phyloP scores from a whole-genome alignment of 1,140 invertebrate species.

The Pseudomyrmex sp. region DNA sequence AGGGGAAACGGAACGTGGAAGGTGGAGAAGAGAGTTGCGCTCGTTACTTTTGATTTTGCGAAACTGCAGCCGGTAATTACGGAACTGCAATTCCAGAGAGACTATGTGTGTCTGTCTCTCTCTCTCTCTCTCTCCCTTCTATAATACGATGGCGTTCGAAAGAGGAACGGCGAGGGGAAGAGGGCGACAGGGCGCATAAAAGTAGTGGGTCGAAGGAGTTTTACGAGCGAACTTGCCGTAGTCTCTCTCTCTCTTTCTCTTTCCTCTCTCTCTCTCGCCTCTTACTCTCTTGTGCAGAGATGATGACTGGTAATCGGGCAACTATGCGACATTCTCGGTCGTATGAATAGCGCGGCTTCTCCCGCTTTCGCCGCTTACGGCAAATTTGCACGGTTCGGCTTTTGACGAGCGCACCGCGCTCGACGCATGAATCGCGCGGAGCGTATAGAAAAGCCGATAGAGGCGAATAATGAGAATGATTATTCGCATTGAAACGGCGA shows the following conservation, averaged over 20 bases:
- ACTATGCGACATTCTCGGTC: conserved; percentile 51
- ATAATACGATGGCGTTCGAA: conserved; percentile 33
- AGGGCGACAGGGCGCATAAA: conserved; percentile 26
- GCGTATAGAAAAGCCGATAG: not conserved
- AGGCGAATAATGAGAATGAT: conserved; percentile 30
- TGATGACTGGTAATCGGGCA: conserved; percentile 53
- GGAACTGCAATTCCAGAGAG: conserved; percentile 41
- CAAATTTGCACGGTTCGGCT: conserved; percentile 29
- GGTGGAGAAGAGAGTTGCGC: not conserved
- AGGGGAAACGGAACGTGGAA: too few species aligned
- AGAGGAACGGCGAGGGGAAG: not conserved
- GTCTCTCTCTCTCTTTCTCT: not conserved
- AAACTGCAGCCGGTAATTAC: conserved; percentile 58
- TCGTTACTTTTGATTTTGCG: conserved; percentile 60
- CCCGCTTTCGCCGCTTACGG: conserved; percentile 38
- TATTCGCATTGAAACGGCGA: conserved; percentile 11
- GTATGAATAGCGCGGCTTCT: conserved; percentile 44
- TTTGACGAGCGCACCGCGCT: conserved; percentile 11
- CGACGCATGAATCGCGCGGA: not conserved
- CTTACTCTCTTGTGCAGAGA: conserved; percentile 10
- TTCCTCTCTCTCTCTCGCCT: not conserved
- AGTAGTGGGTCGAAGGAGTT: conserved; percentile 59
- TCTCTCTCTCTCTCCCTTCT: not conserved
- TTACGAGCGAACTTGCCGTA: conserved; percentile 54
- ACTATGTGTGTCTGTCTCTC: not conserved